Evolutionary conservation across 2,888 invertebrate genomes (phyloP), one percentile per base, ranked within the genome.

Genomic region (Colostygia pectinataria): DNA sequence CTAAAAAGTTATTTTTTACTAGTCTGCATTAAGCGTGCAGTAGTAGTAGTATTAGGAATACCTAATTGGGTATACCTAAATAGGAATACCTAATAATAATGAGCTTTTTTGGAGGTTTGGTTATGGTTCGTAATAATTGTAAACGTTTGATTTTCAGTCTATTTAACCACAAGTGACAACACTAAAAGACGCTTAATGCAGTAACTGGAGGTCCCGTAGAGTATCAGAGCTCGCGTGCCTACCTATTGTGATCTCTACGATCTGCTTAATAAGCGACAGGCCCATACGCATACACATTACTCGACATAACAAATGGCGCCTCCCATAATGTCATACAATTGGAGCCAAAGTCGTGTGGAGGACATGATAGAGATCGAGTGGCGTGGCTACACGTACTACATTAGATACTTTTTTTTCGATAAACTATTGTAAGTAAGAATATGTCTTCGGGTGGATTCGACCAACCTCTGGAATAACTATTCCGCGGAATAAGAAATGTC

Each of bases 141-240:
- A 86, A 80, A 83, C 83, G 83, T 82, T 83, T 79, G 77, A 77
- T 82, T 85, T 83, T 83, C 74, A 78, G 72, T 60, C 59, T 62
- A 65, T 68, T 68, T 67, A 71, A 77, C 74, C 77, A 82, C 77
- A 76, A 78, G 82, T 81, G 72, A 71, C 69, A 72, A 77, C 78
- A 77, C 63, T 69, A 62, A 62, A 53, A 66, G 61, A 57, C 56
- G 66, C 74, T n/a, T n/a, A n/a, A 31, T n/a, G 9, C 25, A 3
- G 9, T 25, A 1, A n/a, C 14, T 31, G 24, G 29, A 32, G n/a
- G 23, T 20, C 28, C 53, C 8, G 36, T 65, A 66, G 65, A 63
- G 57, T 64, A 65, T 33, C 40, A 50, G 53, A 59, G 65, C 59
- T 76, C 68, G 76, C 77, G 72, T 77, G 76, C 68, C 64, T 77